These are phyloP conservation scores for Oenanthe melanoleuca DNA, from an alignment of 2,113 vertebrate species.

Conservation along the genomic window DNA sequence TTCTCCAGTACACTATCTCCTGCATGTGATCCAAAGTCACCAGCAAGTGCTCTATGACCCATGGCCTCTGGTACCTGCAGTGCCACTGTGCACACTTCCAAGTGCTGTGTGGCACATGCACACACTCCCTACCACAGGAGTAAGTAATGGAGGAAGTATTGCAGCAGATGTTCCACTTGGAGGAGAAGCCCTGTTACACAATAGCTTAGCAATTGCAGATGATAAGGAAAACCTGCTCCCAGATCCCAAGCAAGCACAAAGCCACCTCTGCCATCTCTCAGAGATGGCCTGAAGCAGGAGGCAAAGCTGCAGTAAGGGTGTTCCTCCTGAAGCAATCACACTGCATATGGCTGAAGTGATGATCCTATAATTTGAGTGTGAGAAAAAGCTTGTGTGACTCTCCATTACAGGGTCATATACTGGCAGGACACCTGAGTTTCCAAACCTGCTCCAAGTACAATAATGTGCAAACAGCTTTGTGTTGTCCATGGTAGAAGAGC, in stretches of 20 bases:
- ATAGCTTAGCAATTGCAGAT: background rate
- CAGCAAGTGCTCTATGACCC: background rate
- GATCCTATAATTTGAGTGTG: background rate
- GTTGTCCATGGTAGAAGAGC: background rate
- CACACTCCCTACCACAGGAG: background rate
- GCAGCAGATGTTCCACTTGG: background rate
- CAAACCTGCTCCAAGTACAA: background rate
- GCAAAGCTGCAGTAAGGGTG: background rate
- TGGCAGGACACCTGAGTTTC: background rate
- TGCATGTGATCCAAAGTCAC: fast-evolving
- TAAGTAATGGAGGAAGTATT: background rate
- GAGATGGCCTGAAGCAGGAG: background rate
- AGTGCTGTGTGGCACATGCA: background rate
- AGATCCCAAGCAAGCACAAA: background rate
- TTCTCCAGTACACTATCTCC: background rate
- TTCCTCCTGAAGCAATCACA: background rate
- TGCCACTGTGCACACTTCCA: background rate
- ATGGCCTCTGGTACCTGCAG: background rate
- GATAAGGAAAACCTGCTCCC: background rate
- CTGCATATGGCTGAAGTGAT: background rate
- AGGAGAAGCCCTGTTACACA: background rate
- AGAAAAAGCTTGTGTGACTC: background rate
- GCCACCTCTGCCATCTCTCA: background rate
- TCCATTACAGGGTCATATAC: background rate
- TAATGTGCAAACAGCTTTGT: background rate